Evolutionary conservation across 2,888 invertebrate genomes (phyloP), one percentile per base, ranked within the genome.

Genomic region (Incurvaria masculella): DNA sequence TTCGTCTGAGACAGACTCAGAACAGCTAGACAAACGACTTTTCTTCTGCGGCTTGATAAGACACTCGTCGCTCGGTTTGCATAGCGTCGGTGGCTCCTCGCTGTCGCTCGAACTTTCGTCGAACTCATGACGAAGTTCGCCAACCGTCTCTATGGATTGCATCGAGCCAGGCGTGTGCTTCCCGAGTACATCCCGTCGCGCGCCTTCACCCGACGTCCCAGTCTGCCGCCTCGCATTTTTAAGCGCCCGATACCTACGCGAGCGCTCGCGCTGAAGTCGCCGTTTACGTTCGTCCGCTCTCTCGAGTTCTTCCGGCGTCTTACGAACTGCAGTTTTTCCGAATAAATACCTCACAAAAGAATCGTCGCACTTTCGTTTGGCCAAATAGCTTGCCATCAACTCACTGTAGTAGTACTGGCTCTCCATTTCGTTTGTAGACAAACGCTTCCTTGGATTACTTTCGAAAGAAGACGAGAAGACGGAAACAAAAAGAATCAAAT

Each of bases 321-420:
- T 76, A 61, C 74, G 76, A 43, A 68, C 51, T 5, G 75, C 64
- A 55, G 71, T 76, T 58, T 76, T 76, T 38, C 76, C 76, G 52
- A 78, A 76, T 57, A 78, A 76, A 60, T 78, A 78, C 54, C 76
- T 67, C 72, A 78, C 75, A 57, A 76, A 76, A 47, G 76, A 78
- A 61, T 78, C 76, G 62, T 76, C 76, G 58, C 76, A 78, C 61
- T 76, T 76, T 44, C 74, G 64, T 64, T 78, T 78, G 18, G 78
- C 76, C 42, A 78, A 58, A 57, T 78, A 78, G 56, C 69, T 78
- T 18, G 76, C 76, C 78, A 78, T 78, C 47, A 76, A 55, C 56
- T 78, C 76, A 56, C 76, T 76, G 54, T 78, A 78, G 56, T 78
- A 76, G 56, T 78, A 76, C 57, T 78, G 76, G 58, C 73, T 76